Percentiles rank a stretch among this genome's conserved stretches.
These are phyloP conservation scores for Monochamus alternatus DNA, from an alignment of 2,888 invertebrate species.

Conservation along the genomic window DNA sequence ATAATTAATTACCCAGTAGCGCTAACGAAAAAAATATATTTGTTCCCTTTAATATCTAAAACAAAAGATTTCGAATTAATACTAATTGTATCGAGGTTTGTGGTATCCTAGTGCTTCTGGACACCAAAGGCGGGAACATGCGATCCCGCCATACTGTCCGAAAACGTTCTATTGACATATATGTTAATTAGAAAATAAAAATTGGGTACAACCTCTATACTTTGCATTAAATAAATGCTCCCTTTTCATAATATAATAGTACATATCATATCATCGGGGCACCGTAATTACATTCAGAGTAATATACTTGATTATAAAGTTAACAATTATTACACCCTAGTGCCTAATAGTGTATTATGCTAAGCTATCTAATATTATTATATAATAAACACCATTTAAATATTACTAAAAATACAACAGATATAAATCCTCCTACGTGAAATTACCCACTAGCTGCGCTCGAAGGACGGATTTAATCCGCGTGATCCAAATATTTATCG, in stretches of 20 bases:
- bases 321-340: conserved; percentile 58
- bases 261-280: conserved; percentile 61
- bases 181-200: conserved; percentile 69
- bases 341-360: conserved; percentile 63
- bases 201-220: conserved; percentile 87
- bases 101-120: conserved; percentile 46
- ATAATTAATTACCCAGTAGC: not conserved
- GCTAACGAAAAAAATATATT: too few species aligned
- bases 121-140: conserved; percentile 39
- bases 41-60: too few species aligned
- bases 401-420: conserved; percentile 49
- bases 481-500: conserved; percentile 45
- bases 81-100: conserved; percentile 5
- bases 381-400: conserved; percentile 60
- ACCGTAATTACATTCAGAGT: conserved; percentile 54
- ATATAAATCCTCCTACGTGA: conserved; percentile 43
- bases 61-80: too few species aligned
- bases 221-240: conserved; percentile 92
- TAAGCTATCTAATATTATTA: conserved; percentile 60
- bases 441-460: conserved; percentile 4
- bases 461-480: conserved; percentile 47
- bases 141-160: conserved; percentile 43
- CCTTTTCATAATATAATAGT: conserved; percentile 80
- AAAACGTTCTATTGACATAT: conserved; percentile 69
- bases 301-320: conserved; percentile 40